Base-by-base conservation (phyloP, 2,888 invertebrate genomes). In the Digitonthophagus gazella region DNA sequence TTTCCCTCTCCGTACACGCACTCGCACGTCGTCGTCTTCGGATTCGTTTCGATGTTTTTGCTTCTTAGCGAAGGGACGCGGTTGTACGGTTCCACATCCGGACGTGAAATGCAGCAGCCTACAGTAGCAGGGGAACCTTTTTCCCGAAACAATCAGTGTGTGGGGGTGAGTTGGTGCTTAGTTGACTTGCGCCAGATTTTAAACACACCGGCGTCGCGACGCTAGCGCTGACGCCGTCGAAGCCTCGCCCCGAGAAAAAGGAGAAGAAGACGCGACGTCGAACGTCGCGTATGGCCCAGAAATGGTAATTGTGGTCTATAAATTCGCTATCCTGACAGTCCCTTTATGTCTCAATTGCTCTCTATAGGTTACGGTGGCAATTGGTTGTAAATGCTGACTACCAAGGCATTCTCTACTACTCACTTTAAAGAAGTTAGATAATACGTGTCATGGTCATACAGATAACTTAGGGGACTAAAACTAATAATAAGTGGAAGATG, bases 121-220 rank as follows among this genome's bases (percentile, higher is more conserved):
- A 20, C 20, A 18, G 54, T 55, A 55, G 63, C 44, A 65, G 65
- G 22, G n/a, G 67, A 28, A 63, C 64, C 63, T 66, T 57, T 69
- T 69, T 69, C 69, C 67, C 69, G 69, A 69, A 69, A 67, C 63
- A 67, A 58, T 67, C 65, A 56, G 67, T n/a, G n/a, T n/a, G n/a
- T 65, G 67, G 67, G 69, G 69, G 69, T 69, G 69, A 58, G 18
- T 5, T 61, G 16, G 19, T 20, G 20, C 61, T 19, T 19, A 61
- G 20, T 61, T 18, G 61, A 61, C 61, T 19, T 61, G 61, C 61
- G 61, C 61, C 61, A 19, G 19, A 61, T 61, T 61, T 61, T 8
- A 15, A 61, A 61, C 18, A 44, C 8, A 44, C 6, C 18, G 67
- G 28, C 58, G 58, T 58, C 58, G 54, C 44, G 58, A 58, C 65